Conservation (phyloP, 2,797 vertebrate genomes). For the Onychomys leucogaster region DNA sequence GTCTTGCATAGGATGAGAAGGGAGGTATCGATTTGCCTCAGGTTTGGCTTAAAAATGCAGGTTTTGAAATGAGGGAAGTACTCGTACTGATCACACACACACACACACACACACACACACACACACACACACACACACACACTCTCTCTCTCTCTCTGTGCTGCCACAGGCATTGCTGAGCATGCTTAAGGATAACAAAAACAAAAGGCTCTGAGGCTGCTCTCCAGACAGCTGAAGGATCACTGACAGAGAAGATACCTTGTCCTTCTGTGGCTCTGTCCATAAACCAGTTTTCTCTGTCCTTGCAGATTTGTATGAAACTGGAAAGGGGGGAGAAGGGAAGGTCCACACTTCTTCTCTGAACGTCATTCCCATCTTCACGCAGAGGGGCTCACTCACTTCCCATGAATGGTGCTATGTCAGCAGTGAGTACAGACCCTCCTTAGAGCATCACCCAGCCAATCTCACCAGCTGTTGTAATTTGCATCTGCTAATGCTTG, state of each 20-base stretch:
- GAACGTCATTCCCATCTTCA: accelerated
- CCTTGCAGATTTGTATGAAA: accelerated
- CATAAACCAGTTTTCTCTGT: accelerated
- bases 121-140: not conserved
- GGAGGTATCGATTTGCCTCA: not conserved
- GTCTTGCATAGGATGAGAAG: not conserved
- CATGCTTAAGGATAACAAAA: accelerated
- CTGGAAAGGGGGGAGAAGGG: not conserved
- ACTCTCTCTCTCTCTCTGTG: too few species aligned
- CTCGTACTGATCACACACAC: not conserved
- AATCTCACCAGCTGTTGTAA: accelerated
- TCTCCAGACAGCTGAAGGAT: accelerated
- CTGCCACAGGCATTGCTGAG: not conserved
- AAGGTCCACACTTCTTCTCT: not conserved
- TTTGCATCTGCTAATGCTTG: not conserved
- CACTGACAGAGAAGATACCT: accelerated
- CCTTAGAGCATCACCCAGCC: accelerated
- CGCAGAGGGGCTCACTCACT: accelerated
- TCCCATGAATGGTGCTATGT: not conserved
- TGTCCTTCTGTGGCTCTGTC: not conserved
- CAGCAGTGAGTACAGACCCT: accelerated
- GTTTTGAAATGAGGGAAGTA: not conserved
- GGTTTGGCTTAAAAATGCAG: not conserved
- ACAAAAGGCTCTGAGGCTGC: accelerated
- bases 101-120: not conserved